Evolutionary conservation across 1,140 invertebrate species (phyloP), one percentile per base, ranked within the genome.

Genomic region (Bombus difficillimus): DNA sequence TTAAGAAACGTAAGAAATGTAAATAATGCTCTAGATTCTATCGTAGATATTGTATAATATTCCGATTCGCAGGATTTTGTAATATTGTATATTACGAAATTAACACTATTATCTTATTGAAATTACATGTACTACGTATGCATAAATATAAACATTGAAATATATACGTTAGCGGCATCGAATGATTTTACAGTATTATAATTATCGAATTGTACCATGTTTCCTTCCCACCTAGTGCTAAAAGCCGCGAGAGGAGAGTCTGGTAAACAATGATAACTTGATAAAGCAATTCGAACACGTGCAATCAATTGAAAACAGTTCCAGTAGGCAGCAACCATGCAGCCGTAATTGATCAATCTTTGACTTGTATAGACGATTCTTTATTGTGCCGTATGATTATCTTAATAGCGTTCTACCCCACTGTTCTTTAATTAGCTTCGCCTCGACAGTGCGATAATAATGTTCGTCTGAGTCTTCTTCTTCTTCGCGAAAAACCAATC

Each of bases 351-450:
- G 88, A 93, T 93, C 89, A 93, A 93, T 93, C 92, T 93, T 92
- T 90, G 88, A 90, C 88, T 90, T 81, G 64, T 80, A 89, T 87
- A 90, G 87, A 83, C 72, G 72, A 79, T 71, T 85, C 86, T 80
- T 92, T 93, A 92, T 93, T 93, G 83, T 90, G 78, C 68, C 85
- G 72, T 72, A 62, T 15, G 88, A 83, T 92, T 93, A 93, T 93
- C 92, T 93, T 91, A 93, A 92, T 92, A 85, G 84, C 91, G 86
- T 87, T 92, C 86, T 78, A 85, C 89, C 90, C 88, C 87, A 78
- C 78, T 76, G 88, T 93, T 91, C 88, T 86, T 92, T 93, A 93
- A 93, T 93, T 93, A 92, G 89, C 91, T 57, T 89, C 89, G 73
- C 37, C 77, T 85, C 86, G 90, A 89, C 89, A 88, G 66, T 69